A percentile compares a stretch with the other conserved stretches of the same genome.
phyloP scores from a whole-genome alignment of 2,113 vertebrate genomes.

The Albula goreensis region DNA sequence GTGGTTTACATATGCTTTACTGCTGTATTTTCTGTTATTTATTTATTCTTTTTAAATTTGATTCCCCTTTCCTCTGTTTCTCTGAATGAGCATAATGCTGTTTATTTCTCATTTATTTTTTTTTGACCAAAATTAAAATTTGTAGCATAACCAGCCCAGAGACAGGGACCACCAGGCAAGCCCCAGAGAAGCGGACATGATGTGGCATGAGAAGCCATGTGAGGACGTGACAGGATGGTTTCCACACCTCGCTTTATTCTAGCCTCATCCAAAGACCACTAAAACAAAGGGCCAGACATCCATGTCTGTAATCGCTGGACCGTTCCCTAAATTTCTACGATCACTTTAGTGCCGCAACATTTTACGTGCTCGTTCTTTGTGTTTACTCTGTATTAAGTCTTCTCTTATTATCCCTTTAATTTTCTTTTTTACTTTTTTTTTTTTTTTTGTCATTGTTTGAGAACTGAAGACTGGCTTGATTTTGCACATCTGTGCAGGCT shows the following conservation, averaged over 20 bases:
- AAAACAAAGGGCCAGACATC: background rate
- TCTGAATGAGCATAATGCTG: background rate
- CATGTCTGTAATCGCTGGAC: too few relatives aligned
- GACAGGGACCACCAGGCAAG: too few relatives aligned
- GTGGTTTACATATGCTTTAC: too few relatives aligned
- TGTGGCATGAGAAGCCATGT: background rate
- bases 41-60: background rate
- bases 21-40: too few relatives aligned
- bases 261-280: background rate
- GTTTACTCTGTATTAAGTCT: too few relatives aligned
- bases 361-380: background rate
- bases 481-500: conserved; percentile 20
- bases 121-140: background rate
- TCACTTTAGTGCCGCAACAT: background rate
- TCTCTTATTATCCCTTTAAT: too few relatives aligned
- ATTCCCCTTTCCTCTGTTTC: background rate
- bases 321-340: too few relatives aligned
- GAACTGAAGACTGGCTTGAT: background rate
- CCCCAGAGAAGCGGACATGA: background rate
- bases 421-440: background rate
- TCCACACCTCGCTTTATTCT: background rate
- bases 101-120: background rate
- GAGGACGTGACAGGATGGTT: background rate
- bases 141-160: too few relatives aligned
- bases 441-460: background rate